A percentile compares a stretch with the other conserved stretches of the same genome.
These are phyloP conservation scores for Eremobia ochroleuca DNA, from an alignment of 2,888 invertebrate species.

Conservation along the genomic window DNA sequence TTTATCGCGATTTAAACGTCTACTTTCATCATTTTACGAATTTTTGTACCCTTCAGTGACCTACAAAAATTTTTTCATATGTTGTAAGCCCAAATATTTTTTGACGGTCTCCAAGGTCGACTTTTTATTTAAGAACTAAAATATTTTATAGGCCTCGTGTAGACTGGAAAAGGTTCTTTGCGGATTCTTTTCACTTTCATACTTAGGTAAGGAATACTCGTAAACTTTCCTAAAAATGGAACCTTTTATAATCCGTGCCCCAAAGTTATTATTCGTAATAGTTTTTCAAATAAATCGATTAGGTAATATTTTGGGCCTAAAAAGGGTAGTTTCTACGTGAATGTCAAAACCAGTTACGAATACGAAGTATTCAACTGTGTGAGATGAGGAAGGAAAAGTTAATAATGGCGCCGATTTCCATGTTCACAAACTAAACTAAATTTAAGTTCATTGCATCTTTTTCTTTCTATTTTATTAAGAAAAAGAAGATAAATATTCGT, in stretches of 20 bases:
- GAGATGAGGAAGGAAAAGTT: not conserved
- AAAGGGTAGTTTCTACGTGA: conserved; percentile 1
- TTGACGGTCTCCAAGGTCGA: not conserved
- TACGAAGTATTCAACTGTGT: not conserved
- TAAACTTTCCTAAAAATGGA: conserved; percentile 43
- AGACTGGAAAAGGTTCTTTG: conserved; percentile 20
- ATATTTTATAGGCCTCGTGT: conserved; percentile 44
- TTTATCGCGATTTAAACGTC: not conserved
- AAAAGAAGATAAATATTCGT: too few species aligned
- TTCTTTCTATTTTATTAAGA: too few species aligned
- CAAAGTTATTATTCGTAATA: conserved; percentile 22
- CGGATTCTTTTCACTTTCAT: conserved; percentile 39
- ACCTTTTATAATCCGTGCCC: conserved; percentile 29
- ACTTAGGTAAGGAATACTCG: conserved; percentile 19
- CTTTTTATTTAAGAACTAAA: conserved; percentile 32
- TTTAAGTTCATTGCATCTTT: too few species aligned
- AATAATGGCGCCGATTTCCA: not conserved
- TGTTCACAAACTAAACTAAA: too few species aligned
- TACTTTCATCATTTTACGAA: not conserved
- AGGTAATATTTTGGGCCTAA: not conserved
- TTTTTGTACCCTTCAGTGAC: not conserved
- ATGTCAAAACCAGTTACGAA: not conserved
- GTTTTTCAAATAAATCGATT: conserved; percentile 22
- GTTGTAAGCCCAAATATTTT: conserved; percentile 13
- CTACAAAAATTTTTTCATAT: conserved; percentile 2